Conservation (phyloP, 1,140 invertebrate genomes). For the Drosophila nikananu region DNA sequence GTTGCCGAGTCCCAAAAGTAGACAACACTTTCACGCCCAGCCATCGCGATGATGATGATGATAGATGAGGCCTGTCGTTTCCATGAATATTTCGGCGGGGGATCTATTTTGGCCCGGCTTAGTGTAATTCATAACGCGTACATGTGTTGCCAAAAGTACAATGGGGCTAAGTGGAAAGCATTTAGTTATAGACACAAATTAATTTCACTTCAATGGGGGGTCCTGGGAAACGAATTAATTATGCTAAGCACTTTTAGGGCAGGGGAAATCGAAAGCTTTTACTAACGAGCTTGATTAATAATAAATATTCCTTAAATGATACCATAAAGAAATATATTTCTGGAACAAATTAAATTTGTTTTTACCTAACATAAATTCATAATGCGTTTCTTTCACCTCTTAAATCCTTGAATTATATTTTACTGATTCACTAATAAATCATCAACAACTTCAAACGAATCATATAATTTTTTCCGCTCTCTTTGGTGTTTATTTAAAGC, state of each 20-base stretch:
- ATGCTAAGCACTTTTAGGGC: conserved; percentile 24
- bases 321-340: not conserved
- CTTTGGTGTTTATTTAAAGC: conserved; percentile 26
- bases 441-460: conserved; percentile 21
- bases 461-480: conserved; percentile 1
- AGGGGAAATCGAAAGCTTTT: conserved; percentile 3
- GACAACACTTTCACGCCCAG: conserved; percentile 40
- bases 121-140: conserved; percentile 46
- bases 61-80: conserved; percentile 31
- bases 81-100: conserved; percentile 9
- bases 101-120: conserved; percentile 8
- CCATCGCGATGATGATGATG: conserved; percentile 47
- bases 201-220: conserved; percentile 19
- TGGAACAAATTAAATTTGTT: not conserved
- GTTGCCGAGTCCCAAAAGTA: conserved; percentile 29
- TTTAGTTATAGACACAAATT: conserved; percentile 47
- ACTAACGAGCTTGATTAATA: conserved; percentile 23
- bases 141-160: conserved; percentile 44
- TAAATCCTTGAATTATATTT: conserved; percentile 1
- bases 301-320: not conserved
- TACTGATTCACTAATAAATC: conserved; percentile 1
- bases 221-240: conserved; percentile 45
- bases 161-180: conserved; percentile 14
- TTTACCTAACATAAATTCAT: not conserved
- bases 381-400: not conserved